Evolutionary conservation across 1,140 invertebrate genomes (phyloP).

Genomic region (Caerostris extrusa): DNA sequence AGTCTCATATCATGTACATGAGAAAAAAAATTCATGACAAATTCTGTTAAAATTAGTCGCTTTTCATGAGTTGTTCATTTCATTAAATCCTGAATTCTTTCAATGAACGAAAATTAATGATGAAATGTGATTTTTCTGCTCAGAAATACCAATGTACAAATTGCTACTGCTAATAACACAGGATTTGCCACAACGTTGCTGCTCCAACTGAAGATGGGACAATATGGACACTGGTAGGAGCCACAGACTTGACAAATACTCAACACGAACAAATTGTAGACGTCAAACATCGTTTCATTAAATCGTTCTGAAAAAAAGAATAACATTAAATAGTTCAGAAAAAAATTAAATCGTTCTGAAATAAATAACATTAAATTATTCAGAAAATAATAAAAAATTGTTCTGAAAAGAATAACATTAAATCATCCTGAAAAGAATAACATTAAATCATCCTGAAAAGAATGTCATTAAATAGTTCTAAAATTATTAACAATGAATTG

Average conservation of each 20-base stretch:
- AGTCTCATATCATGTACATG: not conserved
- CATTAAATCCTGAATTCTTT: not conserved
- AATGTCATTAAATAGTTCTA: no score
- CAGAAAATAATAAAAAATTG: no score
- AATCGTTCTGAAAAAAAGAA: constrained; percentile 89
- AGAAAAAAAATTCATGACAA: not conserved
- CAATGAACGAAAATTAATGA: not conserved
- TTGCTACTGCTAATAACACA: not conserved
- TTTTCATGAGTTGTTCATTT: not conserved
- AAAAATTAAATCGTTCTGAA: no score
- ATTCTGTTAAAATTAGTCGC: not conserved
- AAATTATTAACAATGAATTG: no score
- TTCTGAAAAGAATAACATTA: no score
- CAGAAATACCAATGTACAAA: not conserved
- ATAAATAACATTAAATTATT: no score
- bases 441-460: no score
- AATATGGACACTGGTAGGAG: constrained; percentile 98
- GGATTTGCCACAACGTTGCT: not conserved
- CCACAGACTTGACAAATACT: constrained; percentile 99
- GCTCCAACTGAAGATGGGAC: constrained; percentile 90
- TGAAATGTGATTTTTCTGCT: constrained; percentile 23
- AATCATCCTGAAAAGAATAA: no score
- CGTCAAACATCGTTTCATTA: constrained; percentile 96
- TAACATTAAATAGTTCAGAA: constrained; percentile 3
- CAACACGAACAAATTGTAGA: constrained; percentile 92